Evolutionary conservation across 2,888 invertebrate species (phyloP), one percentile per base, ranked within the genome.

Genomic region (Agonum fuliginosum): DNA sequence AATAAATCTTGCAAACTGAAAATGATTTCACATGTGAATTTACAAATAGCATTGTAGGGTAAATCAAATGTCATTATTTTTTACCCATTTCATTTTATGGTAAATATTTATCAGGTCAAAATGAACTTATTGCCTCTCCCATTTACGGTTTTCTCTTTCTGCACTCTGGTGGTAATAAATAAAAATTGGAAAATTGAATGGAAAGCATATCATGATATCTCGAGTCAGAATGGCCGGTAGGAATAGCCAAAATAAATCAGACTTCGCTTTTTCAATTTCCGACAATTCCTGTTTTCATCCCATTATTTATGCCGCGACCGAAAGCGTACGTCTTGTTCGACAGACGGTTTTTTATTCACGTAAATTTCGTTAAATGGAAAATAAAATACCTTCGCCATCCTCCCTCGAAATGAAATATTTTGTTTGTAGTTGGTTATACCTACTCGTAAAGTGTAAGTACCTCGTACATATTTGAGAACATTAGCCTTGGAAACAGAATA

Each of bases 181-280:
- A 67, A 67, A 67, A 67, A 27, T 6, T 67, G 10, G 22, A 67
- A 30, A 67, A 67, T 67, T 41, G 67, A 67, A 67, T 67, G 41
- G 41, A 37, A 30, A 62, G 37, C 67, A 67, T 30, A 30, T 8
- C 4, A 30, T 41, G 67, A 67, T 37, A 67, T 67, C 67, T 41
- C 12, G 20, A 41, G 67, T 41, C 37, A 41, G 41, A 46, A 70
- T 46, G 70, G 46, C 30, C 34, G 58, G 58, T n/a, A 41, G 41
- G 41, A 72, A 72, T 72, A 72, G 54, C 58, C 54, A 37, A 14
- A 72, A 72, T 72, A 72, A 72, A 72, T 72, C 72, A 72, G 34
- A 48, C 17, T 72, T 27, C 37, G 54, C 43, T 34, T 51, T 72
- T 72, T 72, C 72, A 72, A 72, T 72, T 72, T 72, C 72, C 72